These are phyloP conservation scores for Alosa alosa DNA, from an alignment of 2,113 vertebrate species.

Conservation along the genomic window DNA sequence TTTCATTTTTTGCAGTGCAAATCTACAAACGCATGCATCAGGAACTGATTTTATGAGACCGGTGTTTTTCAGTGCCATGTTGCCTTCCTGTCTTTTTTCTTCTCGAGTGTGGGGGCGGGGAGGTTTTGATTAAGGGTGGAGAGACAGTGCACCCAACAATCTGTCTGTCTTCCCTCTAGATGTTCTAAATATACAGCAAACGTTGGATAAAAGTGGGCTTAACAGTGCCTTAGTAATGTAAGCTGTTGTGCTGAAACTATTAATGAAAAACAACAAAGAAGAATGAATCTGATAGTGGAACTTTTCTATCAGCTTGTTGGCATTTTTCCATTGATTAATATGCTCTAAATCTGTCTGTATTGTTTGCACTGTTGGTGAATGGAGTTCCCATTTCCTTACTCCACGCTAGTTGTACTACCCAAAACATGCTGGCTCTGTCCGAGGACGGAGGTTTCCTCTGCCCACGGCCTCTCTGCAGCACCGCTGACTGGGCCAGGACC, in stretches of 20 bases:
- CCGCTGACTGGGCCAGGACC: background rate
- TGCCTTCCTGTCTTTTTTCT: background rate
- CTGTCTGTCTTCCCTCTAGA: background rate
- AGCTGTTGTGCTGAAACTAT: background rate
- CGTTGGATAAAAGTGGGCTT: too few relatives aligned
- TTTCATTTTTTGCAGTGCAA: too few relatives aligned
- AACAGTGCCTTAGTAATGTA: background rate
- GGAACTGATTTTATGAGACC: background rate
- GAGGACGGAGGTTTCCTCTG: slow-evolving; percentile 6
- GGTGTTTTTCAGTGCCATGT: background rate
- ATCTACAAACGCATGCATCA: background rate
- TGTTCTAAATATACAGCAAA: background rate
- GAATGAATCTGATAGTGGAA: background rate
- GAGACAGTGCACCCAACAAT: background rate
- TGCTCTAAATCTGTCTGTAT: background rate
- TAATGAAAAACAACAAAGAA: background rate
- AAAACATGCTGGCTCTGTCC: background rate
- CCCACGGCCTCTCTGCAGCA: background rate
- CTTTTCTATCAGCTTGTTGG: background rate
- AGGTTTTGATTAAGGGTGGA: background rate
- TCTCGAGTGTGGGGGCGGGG: background rate
- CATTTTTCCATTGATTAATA: background rate
- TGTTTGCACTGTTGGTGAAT: background rate
- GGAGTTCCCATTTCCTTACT: background rate
- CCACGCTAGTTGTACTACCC: background rate